Conservation (phyloP, 2,113 vertebrate species). For the Hystrix cristata region DNA sequence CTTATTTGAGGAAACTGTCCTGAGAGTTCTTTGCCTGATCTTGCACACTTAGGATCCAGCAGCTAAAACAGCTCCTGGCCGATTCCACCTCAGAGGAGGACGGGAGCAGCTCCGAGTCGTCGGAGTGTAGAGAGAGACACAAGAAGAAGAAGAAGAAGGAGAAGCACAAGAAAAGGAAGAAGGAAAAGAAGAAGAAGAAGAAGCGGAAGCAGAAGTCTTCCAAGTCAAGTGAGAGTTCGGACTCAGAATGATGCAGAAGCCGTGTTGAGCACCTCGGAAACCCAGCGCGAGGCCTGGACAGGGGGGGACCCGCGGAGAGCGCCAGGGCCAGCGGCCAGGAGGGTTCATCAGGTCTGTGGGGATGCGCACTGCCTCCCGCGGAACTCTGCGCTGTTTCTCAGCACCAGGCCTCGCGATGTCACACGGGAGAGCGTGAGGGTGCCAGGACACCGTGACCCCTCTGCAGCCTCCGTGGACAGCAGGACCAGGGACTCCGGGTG, state of each 20-base stretch:
- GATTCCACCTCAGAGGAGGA: conserved; percentile 94
- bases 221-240: conserved; percentile 47
- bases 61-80: conserved; percentile 95
- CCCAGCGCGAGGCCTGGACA: conserved; percentile 60
- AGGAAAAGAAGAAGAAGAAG: conserved; percentile 76
- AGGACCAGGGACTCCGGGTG: neutral
- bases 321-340: neutral
- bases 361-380: neutral
- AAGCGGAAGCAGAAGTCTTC: conserved; percentile 71
- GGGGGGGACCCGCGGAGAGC: conserved; percentile 35
- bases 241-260: conserved; percentile 80
- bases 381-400: neutral
- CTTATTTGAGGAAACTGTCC: neutral
- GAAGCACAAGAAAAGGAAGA: conserved; percentile 75
- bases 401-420: neutral
- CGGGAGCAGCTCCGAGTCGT: conserved; percentile 88
- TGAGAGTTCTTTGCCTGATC: neutral
- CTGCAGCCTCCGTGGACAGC: neutral
- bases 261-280: neutral
- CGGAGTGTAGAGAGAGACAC: conserved; percentile 83
- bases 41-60: conserved; percentile 92
- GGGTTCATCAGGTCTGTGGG: neutral
- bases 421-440: neutral
- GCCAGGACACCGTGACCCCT: neutral
- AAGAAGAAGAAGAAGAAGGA: conserved; percentile 76